Percentiles rank a stretch among this genome's conserved stretches.
Conservation (phyloP, 2,888 invertebrate species). For the Eupithecia abbreviata region DNA sequence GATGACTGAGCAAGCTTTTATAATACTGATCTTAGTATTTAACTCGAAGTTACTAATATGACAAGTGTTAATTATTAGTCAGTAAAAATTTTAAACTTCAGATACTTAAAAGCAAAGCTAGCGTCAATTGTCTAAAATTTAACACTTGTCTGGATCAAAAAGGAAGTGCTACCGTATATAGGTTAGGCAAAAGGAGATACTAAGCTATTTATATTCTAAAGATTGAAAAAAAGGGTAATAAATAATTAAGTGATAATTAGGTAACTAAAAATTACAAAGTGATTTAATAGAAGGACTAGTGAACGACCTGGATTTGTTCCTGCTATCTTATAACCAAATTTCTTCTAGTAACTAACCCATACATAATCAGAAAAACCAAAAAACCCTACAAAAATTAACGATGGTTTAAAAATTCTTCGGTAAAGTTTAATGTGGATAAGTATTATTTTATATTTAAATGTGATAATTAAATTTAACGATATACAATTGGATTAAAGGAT, state of each 20-base stretch:
- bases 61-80: background rate
- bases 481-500: background rate
- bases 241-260: background rate
- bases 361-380: background rate
- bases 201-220: background rate
- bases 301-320: background rate
- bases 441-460: background rate
- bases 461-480: background rate
- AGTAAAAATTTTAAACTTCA: background rate
- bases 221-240: background rate
- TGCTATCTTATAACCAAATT: background rate
- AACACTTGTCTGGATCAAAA: background rate
- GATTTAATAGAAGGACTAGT: background rate
- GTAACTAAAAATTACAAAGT: background rate
- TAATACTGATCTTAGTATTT: background rate
- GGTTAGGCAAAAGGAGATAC: background rate
- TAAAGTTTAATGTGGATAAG: background rate
- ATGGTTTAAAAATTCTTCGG: background rate
- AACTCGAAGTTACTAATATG: background rate
- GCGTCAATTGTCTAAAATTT: conserved; percentile 3
- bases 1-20: too few species aligned
- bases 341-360: background rate
- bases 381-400: background rate
- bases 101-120: background rate
- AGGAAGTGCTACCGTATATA: background rate